phyloP scores from a whole-genome alignment of 1,140 invertebrate genomes.

The Conus betulinus region DNA sequence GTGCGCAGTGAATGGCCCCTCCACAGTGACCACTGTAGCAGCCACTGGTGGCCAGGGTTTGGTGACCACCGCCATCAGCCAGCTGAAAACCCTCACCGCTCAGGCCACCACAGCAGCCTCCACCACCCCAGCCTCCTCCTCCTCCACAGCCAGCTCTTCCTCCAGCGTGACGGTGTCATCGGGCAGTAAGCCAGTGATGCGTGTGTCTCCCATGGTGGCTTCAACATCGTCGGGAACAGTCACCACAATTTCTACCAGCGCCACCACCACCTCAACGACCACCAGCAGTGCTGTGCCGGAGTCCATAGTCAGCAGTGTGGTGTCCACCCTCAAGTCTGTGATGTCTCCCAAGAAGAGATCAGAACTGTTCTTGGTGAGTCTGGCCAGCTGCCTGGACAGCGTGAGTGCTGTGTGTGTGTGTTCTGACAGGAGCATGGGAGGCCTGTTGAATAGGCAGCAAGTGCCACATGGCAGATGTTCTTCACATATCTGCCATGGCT shows the following conservation, averaged over 20 bases:
- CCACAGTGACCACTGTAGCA: conserved; percentile 55
- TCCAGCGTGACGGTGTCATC: conserved; percentile 19
- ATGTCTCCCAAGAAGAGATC: conserved; percentile 46
- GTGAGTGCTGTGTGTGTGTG: no score
- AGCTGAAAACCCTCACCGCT: conserved; percentile 49
- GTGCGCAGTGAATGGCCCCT: conserved; percentile 57
- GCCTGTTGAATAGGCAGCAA: no score
- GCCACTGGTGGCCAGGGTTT: conserved; percentile 37
- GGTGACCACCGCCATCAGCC: conserved; percentile 48
- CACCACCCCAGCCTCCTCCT: neutral
- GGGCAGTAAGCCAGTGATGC: conserved; percentile 50
- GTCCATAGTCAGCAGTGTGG: conserved; percentile 38
- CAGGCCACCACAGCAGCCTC: conserved; percentile 10
- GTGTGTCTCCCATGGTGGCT: conserved; percentile 48
- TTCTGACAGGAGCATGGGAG: no score
- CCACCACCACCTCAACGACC: neutral
- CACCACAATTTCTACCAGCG: neutral
- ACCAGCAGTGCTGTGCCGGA: neutral
- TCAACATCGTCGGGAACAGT: conserved; percentile 28
- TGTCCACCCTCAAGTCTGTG: conserved; percentile 27
- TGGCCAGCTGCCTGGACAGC: no score
- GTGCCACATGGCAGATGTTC: no score
- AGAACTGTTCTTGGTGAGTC: conserved; percentile 54
- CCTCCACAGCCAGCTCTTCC: neutral
- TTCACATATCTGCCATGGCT: no score